Evolutionary conservation across 2,797 vertebrate genomes (phyloP), one percentile per base, ranked within the genome.

Genomic region (Erpetoichthys calabaricus): DNA sequence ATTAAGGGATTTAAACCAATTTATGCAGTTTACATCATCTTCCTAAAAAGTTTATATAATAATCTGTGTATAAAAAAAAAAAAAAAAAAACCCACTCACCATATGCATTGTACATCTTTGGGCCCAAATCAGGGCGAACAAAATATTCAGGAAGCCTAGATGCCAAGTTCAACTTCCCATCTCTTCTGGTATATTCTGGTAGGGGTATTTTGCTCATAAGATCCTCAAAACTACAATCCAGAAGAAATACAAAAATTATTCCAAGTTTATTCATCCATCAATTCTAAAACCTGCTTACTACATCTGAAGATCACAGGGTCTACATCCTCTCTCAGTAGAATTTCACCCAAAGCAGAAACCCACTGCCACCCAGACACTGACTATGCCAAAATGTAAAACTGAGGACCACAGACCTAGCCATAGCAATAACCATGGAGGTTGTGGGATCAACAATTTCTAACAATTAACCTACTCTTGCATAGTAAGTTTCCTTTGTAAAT

Each of bases 101-200:
- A 0, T 86, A 86, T 0, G 84, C 84, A 53, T 86, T 86, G 64
- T 86, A 86, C 84, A 86, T 86, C 70, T 86, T 86, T 1, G 84
- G 84, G 47, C 84, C 84, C 54, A 86, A 66, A 63, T 86, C 84
- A 0, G 84, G 84, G 41, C 82, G 71, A 42, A 86, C 84, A 42
- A 86, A 86, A 4, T 84, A 86, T 60, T 70, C 76, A 46, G 84
- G 84, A 44, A 86, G 74, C 7, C 82, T 76, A 50, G 84, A 81
- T 25, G 84, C 84, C 1, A 86, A 70, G 62, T 86, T 86, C 62
- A 86, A 70, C 55, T 82, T 84, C 8, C 84, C 84, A 0, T 83
- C 81, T 65, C 84, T 74, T 65, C 79, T 75, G 4, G 84, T 86
- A 9, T 86, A 86, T 59, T 86, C 84, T 0, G 84, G 84, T 45